These are phyloP conservation scores for Typhlichthys subterraneus DNA, from an alignment of 2,797 vertebrate species.

Conservation along the genomic window DNA sequence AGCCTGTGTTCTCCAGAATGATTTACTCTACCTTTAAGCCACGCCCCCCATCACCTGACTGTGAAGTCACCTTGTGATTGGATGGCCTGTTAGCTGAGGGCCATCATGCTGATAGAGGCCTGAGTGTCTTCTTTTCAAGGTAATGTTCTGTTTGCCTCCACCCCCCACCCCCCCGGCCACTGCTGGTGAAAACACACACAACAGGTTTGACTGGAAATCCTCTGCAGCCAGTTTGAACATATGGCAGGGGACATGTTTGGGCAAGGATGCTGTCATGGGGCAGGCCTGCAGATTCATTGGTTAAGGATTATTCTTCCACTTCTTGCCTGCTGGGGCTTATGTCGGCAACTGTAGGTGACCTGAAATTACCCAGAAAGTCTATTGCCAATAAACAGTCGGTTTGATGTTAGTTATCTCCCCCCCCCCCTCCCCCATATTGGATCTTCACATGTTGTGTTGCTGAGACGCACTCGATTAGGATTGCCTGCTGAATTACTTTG, in stretches of 20 bases:
- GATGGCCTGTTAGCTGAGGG: neutral
- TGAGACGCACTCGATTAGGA: too few relatives aligned
- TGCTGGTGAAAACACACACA: conserved; percentile 34
- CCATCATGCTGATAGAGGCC: too few relatives aligned
- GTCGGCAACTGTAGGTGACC: neutral
- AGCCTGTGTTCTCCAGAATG: too few relatives aligned
- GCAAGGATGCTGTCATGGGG: conserved; percentile 45
- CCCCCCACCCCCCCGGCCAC: neutral
- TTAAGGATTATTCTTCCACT: conserved; percentile 35
- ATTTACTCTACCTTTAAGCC: too few relatives aligned
- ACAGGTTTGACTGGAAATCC: conserved; percentile 68
- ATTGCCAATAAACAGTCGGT: too few relatives aligned
- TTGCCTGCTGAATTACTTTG: too few relatives aligned
- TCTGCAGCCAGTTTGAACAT: conserved; percentile 32
- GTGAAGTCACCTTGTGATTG: neutral
- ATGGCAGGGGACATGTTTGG: conserved; percentile 51
- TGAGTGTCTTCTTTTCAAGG: conserved; percentile 2
- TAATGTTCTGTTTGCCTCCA: conserved; percentile 2
- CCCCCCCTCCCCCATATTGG: too few relatives aligned
- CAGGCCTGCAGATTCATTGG: conserved; percentile 56
- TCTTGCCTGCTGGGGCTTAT: conserved; percentile 27
- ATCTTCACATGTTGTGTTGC: too few relatives aligned
- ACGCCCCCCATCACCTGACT: neutral
- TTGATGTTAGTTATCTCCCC: too few relatives aligned
- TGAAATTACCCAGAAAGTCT: neutral